A percentile compares a stretch with the other conserved stretches of the same genome.
Conservation (phyloP, 2,888 invertebrate species). For the Drosophila vallismaia region DNA sequence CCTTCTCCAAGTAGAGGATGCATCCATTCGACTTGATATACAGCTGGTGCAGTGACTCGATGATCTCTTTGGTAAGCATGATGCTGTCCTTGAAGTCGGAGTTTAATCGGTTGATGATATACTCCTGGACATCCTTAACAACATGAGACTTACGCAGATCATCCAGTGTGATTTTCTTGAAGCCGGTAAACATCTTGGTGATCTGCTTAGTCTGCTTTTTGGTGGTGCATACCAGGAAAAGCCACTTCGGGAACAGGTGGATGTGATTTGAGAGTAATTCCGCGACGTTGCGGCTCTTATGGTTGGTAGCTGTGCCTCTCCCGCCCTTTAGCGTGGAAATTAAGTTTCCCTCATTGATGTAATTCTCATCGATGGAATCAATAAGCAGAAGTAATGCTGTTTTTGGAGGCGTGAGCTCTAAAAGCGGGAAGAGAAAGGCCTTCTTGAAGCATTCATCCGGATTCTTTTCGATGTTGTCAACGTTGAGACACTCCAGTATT, state of each 20-base stretch:
- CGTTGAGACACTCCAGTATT: conserved; percentile 91
- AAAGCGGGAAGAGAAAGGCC: conserved; percentile 93
- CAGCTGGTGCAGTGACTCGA: conserved; percentile 96
- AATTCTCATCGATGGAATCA: conserved; percentile 95
- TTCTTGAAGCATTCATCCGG: conserved; percentile 96
- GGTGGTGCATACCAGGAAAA: conserved; percentile 94
- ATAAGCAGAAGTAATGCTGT: conserved; percentile 93
- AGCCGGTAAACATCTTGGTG: conserved; percentile 93
- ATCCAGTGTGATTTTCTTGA: conserved; percentile 95
- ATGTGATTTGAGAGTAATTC: conserved; percentile 95
- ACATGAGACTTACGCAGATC: conserved; percentile 95
- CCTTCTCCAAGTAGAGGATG: conserved; percentile 93
- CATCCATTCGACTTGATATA: conserved; percentile 98
- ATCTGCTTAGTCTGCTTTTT: conserved; percentile 93
- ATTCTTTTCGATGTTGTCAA: conserved; percentile 92
- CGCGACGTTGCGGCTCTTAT: conserved; percentile 88
- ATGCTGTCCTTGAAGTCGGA: conserved; percentile 93
- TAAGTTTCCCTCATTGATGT: conserved; percentile 85
- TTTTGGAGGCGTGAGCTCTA: conserved; percentile 94
- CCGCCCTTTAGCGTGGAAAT: conserved; percentile 85
- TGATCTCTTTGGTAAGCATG: conserved; percentile 95
- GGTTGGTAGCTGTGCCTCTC: conserved; percentile 76
- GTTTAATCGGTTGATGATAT: conserved; percentile 95
- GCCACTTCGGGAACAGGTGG: conserved; percentile 96
- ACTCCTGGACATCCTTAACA: conserved; percentile 97